Evolutionary conservation across 2,888 invertebrate species (phyloP).

Genomic region (Meteorus colon): DNA sequence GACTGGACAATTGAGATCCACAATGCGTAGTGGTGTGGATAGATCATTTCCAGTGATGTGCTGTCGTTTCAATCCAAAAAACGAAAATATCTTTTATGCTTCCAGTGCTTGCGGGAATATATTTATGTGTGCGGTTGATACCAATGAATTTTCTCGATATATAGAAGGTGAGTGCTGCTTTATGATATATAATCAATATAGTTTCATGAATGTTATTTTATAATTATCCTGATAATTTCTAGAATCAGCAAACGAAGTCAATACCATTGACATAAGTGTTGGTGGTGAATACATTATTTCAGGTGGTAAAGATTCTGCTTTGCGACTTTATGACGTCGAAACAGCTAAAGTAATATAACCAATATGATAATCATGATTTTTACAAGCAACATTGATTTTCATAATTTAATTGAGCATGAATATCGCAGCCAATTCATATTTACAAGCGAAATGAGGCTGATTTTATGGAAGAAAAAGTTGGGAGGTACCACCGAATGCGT

Average conservation of each 20-base stretch:
- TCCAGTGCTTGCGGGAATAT: conserved; percentile 67
- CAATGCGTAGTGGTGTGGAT: conserved; percentile 58
- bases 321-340: conserved; percentile 68
- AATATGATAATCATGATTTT: not conserved
- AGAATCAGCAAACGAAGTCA: conserved; percentile 70
- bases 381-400: not conserved
- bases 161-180: conserved; percentile 58
- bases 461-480: conserved; percentile 54
- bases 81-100: conserved; percentile 61
- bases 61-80: conserved; percentile 62
- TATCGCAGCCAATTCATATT: conserved; percentile 55
- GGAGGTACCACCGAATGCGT: conserved; percentile 64
- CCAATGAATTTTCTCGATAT: conserved; percentile 58
- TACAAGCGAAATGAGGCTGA: conserved; percentile 56
- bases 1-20: conserved; percentile 57
- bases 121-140: conserved; percentile 60
- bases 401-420: not conserved
- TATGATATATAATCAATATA: not conserved
- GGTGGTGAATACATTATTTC: conserved; percentile 61
- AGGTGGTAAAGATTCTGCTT: conserved; percentile 69
- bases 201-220: conserved; percentile 28
- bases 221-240: conserved; percentile 29
- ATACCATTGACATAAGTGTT: conserved; percentile 65
- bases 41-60: conserved; percentile 65
- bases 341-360: conserved; percentile 62